Percentiles rank a stretch among this genome's conserved stretches.
Evolutionary conservation across 1,140 invertebrate species (phyloP).

Genomic region (Heliconius melpomene): DNA sequence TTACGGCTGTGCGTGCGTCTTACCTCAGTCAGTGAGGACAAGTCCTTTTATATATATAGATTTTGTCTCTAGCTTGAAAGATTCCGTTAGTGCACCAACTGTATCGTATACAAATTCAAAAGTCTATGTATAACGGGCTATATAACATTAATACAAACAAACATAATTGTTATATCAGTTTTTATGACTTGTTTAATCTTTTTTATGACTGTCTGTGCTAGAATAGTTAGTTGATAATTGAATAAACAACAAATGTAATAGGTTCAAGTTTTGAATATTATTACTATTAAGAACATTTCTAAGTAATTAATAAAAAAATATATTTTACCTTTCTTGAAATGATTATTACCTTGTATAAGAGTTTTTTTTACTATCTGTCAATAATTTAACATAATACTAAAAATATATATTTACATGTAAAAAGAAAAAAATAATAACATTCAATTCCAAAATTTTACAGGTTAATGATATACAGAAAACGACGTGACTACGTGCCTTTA

Average conservation of each 20-base stretch:
- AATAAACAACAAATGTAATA: no score
- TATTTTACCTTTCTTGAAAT: neutral
- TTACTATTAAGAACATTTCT: no score
- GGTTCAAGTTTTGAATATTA: no score
- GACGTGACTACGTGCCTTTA: slow-evolving; percentile 51
- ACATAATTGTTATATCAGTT: neutral
- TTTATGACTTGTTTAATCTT: neutral
- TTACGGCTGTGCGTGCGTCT: no score
- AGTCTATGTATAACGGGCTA: neutral
- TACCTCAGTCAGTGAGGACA: no score
- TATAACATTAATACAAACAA: neutral
- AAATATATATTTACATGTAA: neutral
- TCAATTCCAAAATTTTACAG: slow-evolving; percentile 47
- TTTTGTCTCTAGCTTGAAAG: no score
- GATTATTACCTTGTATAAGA: slow-evolving; percentile 2
- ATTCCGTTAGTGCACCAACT: neutral
- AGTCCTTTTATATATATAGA: no score
- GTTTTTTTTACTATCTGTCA: neutral
- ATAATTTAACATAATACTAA: no score
- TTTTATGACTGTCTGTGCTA: neutral
- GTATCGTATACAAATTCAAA: neutral
- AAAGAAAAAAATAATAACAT: neutral
- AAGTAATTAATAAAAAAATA: no score
- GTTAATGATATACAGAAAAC: slow-evolving; percentile 65
- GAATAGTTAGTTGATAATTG: neutral